Base-by-base conservation (phyloP, 1,140 invertebrate genomes). In the Bradysia coprophila region DNA sequence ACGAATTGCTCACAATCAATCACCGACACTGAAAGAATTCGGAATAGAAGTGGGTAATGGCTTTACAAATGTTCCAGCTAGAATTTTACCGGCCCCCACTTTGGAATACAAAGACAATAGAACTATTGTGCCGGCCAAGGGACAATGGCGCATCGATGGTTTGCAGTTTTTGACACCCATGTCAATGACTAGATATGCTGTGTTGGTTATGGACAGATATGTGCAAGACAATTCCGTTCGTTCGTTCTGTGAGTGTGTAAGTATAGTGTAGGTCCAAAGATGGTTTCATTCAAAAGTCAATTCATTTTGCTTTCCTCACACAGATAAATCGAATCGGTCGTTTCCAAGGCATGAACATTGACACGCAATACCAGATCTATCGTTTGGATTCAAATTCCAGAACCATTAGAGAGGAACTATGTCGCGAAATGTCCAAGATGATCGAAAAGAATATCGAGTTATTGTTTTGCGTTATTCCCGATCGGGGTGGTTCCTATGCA, bases 31-130 rank as follows among this genome's bases (percentile, higher is more conserved):
- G 6, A 48, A 56, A 49, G 72, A 73, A 46, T 81, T 80, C 55
- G 71, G 69, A 1, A 57, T 81, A 28, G 55, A 53, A 2, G 63
- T 81, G 2, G 47, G 44, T 19, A 47, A 54, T 2, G 24, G 65
- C 39, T 75, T 80, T 49, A 65, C 71, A 45, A 53, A 57, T 45
- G 63, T 79, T 0, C 45, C 60, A 9, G 75, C 69, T 2, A 60
- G 76, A 38, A 53, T 75, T 9, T 56, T 81, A 6, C 15, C 54
- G 28, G 44, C 76, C 20, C 78, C 78, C 0, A 16, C 22, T 13
- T 43, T 80, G 5, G 28, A 53, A 33, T 76, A 76, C 45, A 50
- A 51, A 19, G 21, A 38, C 36, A 19, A 49, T 8, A 28, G 2
- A 1, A 54, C 60, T 4, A 28, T 3, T 0, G 63, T 49, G 49